Evolutionary conservation across 2,113 vertebrate species (phyloP).

Genomic region (Dermatemys mawii): DNA sequence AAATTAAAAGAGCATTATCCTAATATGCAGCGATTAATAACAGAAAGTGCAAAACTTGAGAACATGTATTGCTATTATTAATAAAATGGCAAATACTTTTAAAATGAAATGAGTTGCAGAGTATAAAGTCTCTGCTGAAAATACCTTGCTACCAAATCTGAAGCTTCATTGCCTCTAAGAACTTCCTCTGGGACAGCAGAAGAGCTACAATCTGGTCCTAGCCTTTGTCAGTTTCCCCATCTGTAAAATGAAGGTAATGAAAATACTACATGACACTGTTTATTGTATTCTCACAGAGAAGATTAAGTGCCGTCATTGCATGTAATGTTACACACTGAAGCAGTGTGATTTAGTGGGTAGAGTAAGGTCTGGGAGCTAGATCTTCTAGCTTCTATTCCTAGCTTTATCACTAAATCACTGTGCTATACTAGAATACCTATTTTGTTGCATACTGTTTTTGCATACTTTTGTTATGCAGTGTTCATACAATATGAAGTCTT

Average conservation of each 20-base stretch:
- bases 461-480: not conserved
- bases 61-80: not conserved
- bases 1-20: not conserved
- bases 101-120: not conserved
- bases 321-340: not conserved
- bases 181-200: not conserved
- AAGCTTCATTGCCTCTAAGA: accelerated
- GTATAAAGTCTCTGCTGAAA: not conserved
- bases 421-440: not conserved
- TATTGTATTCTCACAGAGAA: not conserved
- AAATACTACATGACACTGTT: not conserved
- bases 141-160: not conserved
- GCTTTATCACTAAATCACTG: not conserved
- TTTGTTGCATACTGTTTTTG: conserved; percentile 2
- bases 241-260: not conserved
- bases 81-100: not conserved
- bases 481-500: not conserved
- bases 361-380: not conserved
- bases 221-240: not conserved
- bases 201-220: not conserved
- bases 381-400: not conserved
- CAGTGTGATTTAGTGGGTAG: not conserved
- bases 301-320: not conserved
- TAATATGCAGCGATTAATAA: conserved; percentile 15
- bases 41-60: not conserved